Evolutionary conservation across 2,888 invertebrate species (phyloP).

Genomic region (Cataglyphis altisquamis): DNA sequence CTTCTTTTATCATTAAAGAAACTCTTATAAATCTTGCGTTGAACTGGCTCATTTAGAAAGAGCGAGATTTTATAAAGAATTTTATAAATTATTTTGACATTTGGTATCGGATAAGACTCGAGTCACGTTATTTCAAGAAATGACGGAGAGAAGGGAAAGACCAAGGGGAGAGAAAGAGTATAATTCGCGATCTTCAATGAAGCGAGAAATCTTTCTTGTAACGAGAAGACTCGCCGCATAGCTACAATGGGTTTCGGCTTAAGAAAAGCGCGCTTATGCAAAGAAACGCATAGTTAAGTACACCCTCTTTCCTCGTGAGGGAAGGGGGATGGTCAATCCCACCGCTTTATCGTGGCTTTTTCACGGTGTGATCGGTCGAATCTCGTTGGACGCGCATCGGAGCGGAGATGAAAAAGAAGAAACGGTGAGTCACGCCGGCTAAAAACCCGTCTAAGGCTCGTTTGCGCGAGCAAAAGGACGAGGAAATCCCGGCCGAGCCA

Average conservation of each 20-base stretch:
- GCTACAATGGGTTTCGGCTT: not conserved
- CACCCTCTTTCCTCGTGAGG: not conserved
- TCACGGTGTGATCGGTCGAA: slow-evolving; percentile 46
- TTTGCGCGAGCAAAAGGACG: slow-evolving; percentile 53
- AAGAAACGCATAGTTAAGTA: not conserved
- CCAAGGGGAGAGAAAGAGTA: not conserved
- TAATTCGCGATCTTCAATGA: not conserved
- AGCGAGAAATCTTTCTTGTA: slow-evolving; percentile 6
- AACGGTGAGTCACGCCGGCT: slow-evolving; percentile 58
- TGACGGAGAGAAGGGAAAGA: not conserved
- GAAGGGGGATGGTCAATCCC: not conserved
- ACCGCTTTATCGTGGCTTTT: slow-evolving; percentile 8
- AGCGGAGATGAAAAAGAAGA: slow-evolving; percentile 38
- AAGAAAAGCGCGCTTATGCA: not conserved
- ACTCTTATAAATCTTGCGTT: not conserved
- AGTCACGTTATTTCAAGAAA: not conserved
- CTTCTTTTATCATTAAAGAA: not conserved
- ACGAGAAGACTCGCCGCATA: not conserved
- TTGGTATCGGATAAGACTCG: not conserved
- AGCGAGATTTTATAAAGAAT: not conserved
- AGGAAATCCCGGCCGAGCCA: slow-evolving; percentile 52
- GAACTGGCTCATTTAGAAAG: not conserved
- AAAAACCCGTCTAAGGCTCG: slow-evolving; percentile 60
- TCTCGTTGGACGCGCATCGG: slow-evolving; percentile 42
- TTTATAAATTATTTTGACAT: not conserved